Evolutionary conservation across 2,113 vertebrate genomes (phyloP).

Genomic region (Lontra canadensis): DNA sequence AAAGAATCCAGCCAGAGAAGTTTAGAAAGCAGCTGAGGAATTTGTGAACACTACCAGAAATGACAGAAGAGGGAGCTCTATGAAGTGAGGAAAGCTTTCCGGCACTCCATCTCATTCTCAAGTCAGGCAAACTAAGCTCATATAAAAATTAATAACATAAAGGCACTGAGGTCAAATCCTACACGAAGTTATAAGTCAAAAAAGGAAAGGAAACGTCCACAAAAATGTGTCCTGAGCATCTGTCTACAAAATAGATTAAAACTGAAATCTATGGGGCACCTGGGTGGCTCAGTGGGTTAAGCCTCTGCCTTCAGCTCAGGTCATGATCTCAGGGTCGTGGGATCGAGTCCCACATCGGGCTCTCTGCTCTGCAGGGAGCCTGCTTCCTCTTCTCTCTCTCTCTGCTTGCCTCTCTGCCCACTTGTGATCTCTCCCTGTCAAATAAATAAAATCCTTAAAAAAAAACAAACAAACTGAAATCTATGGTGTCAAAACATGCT

Average conservation of each 20-base stretch:
- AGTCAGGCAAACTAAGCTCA: constrained; percentile 37
- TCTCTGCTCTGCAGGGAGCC: too few species aligned
- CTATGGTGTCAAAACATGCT: neutral
- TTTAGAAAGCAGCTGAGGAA: neutral
- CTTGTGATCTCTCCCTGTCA: too few species aligned
- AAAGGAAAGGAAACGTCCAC: neutral
- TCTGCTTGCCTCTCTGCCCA: too few species aligned
- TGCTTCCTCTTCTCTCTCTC: too few species aligned
- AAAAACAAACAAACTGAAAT: constrained; percentile 26
- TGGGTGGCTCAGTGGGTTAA: too few species aligned
- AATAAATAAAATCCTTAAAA: too few species aligned
- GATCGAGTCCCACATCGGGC: too few species aligned
- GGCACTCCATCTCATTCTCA: constrained; percentile 15
- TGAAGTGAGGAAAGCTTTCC: constrained; percentile 3
- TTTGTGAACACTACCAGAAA: neutral
- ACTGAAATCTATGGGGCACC: neutral
- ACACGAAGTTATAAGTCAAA: neutral
- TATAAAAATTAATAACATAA: neutral
- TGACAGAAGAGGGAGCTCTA: neutral
- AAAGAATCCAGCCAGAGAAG: neutral
- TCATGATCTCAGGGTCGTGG: too few species aligned
- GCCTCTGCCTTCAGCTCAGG: too few species aligned
- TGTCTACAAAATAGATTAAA: constrained; percentile 2
- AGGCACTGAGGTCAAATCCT: neutral
- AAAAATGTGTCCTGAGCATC: neutral